Evolutionary conservation across 1,140 invertebrate species (phyloP).

Genomic region (Trypoxylus dichotomus): DNA sequence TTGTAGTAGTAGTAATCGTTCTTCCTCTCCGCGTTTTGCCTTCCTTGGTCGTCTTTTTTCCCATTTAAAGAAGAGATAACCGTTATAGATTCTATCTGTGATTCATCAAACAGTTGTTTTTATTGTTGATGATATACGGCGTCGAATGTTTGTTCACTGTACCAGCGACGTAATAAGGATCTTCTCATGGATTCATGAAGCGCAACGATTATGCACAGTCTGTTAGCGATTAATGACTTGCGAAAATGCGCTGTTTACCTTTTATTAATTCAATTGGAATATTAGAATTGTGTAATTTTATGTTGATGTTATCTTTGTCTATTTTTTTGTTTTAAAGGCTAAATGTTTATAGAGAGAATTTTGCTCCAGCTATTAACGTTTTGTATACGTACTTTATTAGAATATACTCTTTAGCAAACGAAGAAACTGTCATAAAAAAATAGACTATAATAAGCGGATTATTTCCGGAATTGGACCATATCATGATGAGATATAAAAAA

Average conservation of each 20-base stretch:
- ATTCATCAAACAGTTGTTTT: background rate
- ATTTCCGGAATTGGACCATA: no score
- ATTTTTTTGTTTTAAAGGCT: no score
- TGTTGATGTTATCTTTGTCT: no score
- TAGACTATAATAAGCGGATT: no score
- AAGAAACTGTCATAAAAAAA: no score
- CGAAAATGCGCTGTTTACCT: background rate
- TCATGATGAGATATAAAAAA: no score
- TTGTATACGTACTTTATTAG: no score
- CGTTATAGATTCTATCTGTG: slow-evolving; percentile 9
- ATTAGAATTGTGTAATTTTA: no score
- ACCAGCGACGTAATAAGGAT: background rate
- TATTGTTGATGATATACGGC: background rate
- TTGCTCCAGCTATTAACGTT: no score
- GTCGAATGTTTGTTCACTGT: background rate
- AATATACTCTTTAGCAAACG: no score
- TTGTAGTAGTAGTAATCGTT: background rate
- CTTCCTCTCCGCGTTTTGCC: background rate
- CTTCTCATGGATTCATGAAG: background rate
- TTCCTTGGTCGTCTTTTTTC: background rate
- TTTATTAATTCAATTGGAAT: background rate
- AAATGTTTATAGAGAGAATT: no score
- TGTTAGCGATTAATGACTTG: background rate
- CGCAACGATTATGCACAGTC: background rate
- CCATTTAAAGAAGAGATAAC: slow-evolving; percentile 3